Base-by-base conservation (phyloP, 2,888 invertebrate genomes). In the Pheosia tremula region DNA sequence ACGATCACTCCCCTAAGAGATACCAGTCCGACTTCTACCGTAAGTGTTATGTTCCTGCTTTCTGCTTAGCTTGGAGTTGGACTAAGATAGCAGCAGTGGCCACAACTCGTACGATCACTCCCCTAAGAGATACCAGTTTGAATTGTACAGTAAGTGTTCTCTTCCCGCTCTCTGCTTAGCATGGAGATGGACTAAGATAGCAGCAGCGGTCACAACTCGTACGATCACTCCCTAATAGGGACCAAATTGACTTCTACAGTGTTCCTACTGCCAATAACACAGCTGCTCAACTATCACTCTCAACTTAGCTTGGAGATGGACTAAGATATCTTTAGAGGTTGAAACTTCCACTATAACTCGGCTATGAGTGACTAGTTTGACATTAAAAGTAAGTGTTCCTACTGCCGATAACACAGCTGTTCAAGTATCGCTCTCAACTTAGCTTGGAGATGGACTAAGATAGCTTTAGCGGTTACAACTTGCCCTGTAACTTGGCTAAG, bases 41-140 rank as follows among this genome's bases (percentile, higher is more conserved):
- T 90, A 38, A 82, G 89, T 83, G 52, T 13, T 41, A 43, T 50
- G 52, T 39, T 24, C 24, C 24, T 24, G 96, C 75, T 96, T 96
- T 69, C 94, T 97, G 76, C 95, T 97, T 87, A 97, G 97, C 90
- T 96, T 97, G 92, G 97, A 96, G 88, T 96, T 96, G 91, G 96
- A 97, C 78, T 96, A 96, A 74, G 93, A 93, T 80, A 90, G 89
- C 81, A 88, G 88, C 86, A 90, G 90, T 68, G 88, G 89, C n/a
- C 90, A 90, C 78, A 88, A 89, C 24, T 24, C 24, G 2, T 24
- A 24, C 24, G 24, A 24, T 24, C 24, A 1, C 24, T 24, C 24
- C 24, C 24, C 24, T 24, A 24, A 24, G 24, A 24, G 24, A 24
- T 24, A 92, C 69, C 84, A 83, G 61, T 86, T 88, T 61, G 92